Evolutionary conservation across 2,797 vertebrate species (phyloP), one percentile per base, ranked within the genome.

Genomic region (Coendou prehensilis): DNA sequence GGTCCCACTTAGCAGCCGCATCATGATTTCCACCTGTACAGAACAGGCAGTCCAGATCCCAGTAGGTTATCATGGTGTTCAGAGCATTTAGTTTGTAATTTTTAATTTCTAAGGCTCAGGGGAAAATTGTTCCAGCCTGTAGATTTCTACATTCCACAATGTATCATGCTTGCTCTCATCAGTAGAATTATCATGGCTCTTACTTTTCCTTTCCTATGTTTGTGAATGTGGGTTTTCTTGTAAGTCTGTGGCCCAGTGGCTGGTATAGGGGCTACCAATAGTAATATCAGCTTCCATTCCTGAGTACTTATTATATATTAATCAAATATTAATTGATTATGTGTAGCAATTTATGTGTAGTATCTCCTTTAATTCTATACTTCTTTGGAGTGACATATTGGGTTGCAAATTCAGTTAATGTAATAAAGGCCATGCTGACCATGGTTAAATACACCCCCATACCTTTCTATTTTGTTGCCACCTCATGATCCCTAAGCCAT

Each of bases 21-120:
- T 93, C 79, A 28, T 41, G 85, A 61, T 80, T 90, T 89, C 95
- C 95, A 97, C 97, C 97, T 97, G 94, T 71, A 71, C 28, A 5
- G 92, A 85, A 30, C 84, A 89, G 76, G 86, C 87, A 50, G 15
- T n/a, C 33, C 52, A 7, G 63, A 45, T 89, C 95, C 83, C 93
- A 41, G 3, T n/a, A 82, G 94, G 73, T 85, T 89, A 67, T 33
- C n/a, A 13, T 23, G 61, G 57, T 30, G 4, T 30, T 30, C 47
- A 78, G 80, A 89, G 76, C 93, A 56, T 71, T 84, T 63, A 23
- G 22, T 69, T 23, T 33, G 84, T 73, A 37, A 41, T 88, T 91
- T 94, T 94, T 97, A 69, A 95, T 81, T 69, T 57, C 59, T n/a
- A 67, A 87, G 57, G 47, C 80, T 91, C 82, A n/a, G 37, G 94